Conservation (phyloP, 2,888 invertebrate genomes). For the Tanypteryx hageni region DNA sequence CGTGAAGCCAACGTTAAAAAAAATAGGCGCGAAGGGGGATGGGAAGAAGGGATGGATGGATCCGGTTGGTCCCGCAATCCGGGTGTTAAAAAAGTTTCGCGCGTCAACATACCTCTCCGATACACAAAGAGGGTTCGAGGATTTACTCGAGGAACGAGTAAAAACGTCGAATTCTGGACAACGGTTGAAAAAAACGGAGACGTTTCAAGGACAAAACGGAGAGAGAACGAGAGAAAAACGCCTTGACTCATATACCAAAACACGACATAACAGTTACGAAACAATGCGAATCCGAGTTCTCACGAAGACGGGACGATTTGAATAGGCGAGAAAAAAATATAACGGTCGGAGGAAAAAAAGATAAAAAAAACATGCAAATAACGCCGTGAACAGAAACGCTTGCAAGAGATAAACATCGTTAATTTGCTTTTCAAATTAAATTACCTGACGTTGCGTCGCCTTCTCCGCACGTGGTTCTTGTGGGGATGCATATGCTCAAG, state of each 20-base stretch:
- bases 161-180: background rate
- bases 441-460: background rate
- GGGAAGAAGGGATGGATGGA: background rate
- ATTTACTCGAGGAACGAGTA: background rate
- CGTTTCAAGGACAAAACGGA: conserved; percentile 30
- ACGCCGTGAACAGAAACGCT: background rate
- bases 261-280: conserved; percentile 51
- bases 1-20: background rate
- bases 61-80: background rate
- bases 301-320: conserved; percentile 11
- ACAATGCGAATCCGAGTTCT: conserved; percentile 42
- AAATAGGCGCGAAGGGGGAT: background rate
- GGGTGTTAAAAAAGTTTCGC: background rate
- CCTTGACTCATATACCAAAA: conserved; percentile 52
- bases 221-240: conserved; percentile 14
- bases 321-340: conserved; percentile 28
- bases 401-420: background rate
- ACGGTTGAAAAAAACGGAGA: background rate
- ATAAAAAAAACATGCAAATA: background rate
- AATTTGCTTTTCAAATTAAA: conserved; percentile 2
- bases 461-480: too few relatives aligned
- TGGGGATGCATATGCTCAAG: too few relatives aligned
- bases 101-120: background rate
- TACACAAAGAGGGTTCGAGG: background rate
- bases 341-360: background rate